Base-by-base conservation (phyloP, 2,888 invertebrate species). In the Synergus japonicus region DNA sequence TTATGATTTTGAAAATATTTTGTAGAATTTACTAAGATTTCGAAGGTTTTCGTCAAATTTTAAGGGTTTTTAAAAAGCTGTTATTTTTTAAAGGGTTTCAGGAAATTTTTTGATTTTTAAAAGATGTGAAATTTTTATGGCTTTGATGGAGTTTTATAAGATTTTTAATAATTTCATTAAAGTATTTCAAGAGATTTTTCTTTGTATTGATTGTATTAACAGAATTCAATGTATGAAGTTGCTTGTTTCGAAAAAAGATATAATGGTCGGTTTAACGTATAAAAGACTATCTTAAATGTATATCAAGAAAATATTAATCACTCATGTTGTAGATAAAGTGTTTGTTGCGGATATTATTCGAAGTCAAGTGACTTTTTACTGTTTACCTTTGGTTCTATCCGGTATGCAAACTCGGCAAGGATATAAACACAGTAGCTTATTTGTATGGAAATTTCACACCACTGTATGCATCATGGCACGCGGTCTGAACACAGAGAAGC, bases 371-470 rank as follows among this genome's bases (percentile, higher is more conserved):
- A 22, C 60, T 60, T 60, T 73, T 60, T 73, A 73, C 49, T 73
- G 73, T 73, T 73, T 73, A 73, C 73, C 49, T 54, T 73, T 49
- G 73, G 73, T 63, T 78, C 65, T 76, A 76, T 66, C 65, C 80
- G 60, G 81, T 85, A 83, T 85, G 85, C 86, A 86, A 88, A 87
- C 88, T 85, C 79, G 77, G 81, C 83, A 82, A 83, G 84, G 83
- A 85, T 87, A 88, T 87, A 87, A 87, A 85, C 85, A 83, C 81
- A 82, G 66, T 79, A 83, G 86, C 85, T 88, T 87, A 88, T 89
- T 89, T 88, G 88, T 87, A 89, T 88, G 89, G 88, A 89, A 89
- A 89, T 88, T 87, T 82, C 83, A 83, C 83, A 80, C 83, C 81
- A 79, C 82, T 81, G 82, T 76, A 81, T 80, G 82, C 77, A 79